These are phyloP conservation scores for Gnathonemus echidnorhynchus DNA, from an alignment of 2,113 vertebrate species.

Conservation along the genomic window DNA sequence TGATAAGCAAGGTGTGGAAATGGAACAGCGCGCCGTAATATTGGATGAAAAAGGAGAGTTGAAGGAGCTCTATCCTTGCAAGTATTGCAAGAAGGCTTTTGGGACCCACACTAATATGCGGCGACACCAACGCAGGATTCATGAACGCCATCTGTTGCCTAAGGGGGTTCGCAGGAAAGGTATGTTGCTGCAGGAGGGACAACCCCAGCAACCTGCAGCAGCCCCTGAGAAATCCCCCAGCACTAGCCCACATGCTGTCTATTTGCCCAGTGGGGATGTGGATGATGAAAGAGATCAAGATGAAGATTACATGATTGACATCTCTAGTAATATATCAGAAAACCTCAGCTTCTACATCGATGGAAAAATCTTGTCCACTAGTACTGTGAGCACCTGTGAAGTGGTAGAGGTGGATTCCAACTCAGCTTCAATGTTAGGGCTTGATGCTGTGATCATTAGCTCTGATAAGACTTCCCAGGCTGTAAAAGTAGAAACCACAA, in stretches of 20 bases:
- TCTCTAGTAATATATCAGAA: slow-evolving; percentile 96
- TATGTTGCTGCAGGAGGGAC: slow-evolving; percentile 69
- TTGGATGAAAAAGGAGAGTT: slow-evolving; percentile 79
- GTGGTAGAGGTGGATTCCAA: slow-evolving; percentile 88
- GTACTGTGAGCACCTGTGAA: slow-evolving; percentile 78
- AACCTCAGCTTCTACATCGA: slow-evolving; percentile 95
- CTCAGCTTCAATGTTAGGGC: slow-evolving; percentile 75
- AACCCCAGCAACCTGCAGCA: slow-evolving; percentile 36
- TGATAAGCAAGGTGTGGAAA: slow-evolving; percentile 43
- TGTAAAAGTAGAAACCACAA: slow-evolving; percentile 65
- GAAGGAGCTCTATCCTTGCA: slow-evolving; percentile 85
- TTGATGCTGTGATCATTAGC: slow-evolving; percentile 79
- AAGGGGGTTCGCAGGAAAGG: slow-evolving; percentile 93
- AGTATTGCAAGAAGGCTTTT: slow-evolving; percentile 94
- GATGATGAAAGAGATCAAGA: slow-evolving; percentile 88
- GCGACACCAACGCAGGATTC: slow-evolving; percentile 89
- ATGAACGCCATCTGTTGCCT: slow-evolving; percentile 88
- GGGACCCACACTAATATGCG: slow-evolving; percentile 97
- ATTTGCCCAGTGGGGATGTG: slow-evolving; percentile 80
- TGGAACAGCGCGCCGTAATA: slow-evolving; percentile 41
- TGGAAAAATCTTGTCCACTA: slow-evolving; percentile 86
- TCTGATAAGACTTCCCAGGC: slow-evolving; percentile 76
- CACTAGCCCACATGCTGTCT: slow-evolving; percentile 59
- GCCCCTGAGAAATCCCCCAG: slow-evolving; percentile 52
- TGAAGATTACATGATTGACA: slow-evolving; percentile 82